Percentiles rank a stretch among this genome's conserved stretches.
phyloP scores from a whole-genome alignment of 2,113 vertebrate genomes.

The Macrotus californicus region DNA sequence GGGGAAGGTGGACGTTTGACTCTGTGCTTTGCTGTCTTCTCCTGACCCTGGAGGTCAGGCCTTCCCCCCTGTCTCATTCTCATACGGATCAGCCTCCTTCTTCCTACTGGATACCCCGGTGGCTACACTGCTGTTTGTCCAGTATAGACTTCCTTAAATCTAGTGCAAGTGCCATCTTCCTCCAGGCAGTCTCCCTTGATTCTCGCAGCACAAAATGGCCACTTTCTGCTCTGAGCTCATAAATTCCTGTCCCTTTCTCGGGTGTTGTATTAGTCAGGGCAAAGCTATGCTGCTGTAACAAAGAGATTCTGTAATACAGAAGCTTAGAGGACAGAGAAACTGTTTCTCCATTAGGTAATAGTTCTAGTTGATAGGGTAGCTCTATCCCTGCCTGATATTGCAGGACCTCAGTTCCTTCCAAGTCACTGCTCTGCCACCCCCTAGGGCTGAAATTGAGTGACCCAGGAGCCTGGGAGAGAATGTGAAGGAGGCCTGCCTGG shows the following conservation, averaged over 20 bases:
- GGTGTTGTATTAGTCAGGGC: background rate
- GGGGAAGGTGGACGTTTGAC: fast-evolving
- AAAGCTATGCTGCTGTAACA: background rate
- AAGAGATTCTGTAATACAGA: background rate
- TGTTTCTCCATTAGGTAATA: background rate
- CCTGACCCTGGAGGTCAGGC: background rate
- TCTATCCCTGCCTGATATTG: background rate
- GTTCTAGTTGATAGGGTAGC: background rate
- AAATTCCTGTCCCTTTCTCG: background rate
- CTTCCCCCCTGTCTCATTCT: background rate
- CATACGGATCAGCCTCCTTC: background rate
- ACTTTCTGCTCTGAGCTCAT: background rate
- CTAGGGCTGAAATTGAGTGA: background rate
- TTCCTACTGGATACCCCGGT: background rate
- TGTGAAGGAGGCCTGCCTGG: background rate
- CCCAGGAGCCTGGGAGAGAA: background rate
- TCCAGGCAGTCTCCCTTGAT: background rate
- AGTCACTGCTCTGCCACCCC: background rate
- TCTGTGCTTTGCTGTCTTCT: background rate
- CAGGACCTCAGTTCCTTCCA: background rate
- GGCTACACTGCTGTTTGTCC: background rate
- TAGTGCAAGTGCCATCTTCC: background rate
- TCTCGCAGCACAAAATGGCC: background rate
- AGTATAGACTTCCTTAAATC: background rate
- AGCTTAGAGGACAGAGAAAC: background rate